These are phyloP conservation scores for Notechis scutatus DNA, from an alignment of 2,113 vertebrate species.

Conservation along the genomic window DNA sequence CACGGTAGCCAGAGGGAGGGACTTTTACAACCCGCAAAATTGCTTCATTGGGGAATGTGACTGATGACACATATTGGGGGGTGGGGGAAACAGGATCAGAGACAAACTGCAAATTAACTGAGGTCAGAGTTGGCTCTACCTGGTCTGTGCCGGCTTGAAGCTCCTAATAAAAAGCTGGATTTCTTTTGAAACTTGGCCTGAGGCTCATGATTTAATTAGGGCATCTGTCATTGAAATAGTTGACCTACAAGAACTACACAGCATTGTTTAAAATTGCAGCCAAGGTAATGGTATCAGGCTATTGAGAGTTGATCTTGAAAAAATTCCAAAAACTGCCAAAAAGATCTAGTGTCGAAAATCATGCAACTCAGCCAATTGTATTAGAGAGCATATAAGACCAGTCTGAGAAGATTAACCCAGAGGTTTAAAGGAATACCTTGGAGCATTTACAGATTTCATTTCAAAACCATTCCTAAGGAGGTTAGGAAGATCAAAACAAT, in stretches of 20 bases:
- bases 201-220: no score
- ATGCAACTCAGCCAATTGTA: slow-evolving; percentile 36
- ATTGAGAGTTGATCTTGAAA: background rate
- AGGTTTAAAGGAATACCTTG: slow-evolving; percentile 70
- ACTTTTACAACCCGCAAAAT: no score
- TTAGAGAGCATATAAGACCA: slow-evolving; percentile 38
- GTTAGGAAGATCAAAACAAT: slow-evolving; percentile 42
- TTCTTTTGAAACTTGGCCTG: no score
- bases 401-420: slow-evolving; percentile 64
- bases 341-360: slow-evolving; percentile 47
- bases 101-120: no score
- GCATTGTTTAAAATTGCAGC: slow-evolving; percentile 24
- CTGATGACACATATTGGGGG: no score
- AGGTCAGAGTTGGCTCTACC: no score
- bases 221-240: background rate
- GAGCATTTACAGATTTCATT: slow-evolving; percentile 62
- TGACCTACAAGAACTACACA: background rate
- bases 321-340: background rate
- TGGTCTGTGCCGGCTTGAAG: no score
- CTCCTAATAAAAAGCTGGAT: no score
- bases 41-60: no score
- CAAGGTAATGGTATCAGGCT: slow-evolving; percentile 27
- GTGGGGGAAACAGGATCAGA: no score
- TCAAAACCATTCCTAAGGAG: slow-evolving; percentile 66
- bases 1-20: no score